These are phyloP conservation scores for Geopemphigus sp. DNA, from an alignment of 1,140 invertebrate species.

Conservation along the genomic window DNA sequence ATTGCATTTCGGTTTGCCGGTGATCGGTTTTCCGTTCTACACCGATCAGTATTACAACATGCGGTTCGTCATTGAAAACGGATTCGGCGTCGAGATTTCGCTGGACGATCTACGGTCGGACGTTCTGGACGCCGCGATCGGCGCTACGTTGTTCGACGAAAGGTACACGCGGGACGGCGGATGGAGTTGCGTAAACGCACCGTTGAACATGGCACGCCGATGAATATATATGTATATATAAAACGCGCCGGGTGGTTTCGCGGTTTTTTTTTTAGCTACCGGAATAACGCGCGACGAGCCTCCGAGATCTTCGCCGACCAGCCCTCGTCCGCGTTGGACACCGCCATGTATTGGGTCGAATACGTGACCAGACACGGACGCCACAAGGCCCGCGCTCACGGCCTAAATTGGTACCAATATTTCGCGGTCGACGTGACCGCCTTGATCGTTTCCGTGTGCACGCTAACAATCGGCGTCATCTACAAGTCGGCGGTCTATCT, in stretches of 20 bases:
- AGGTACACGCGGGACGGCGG: too few relatives aligned
- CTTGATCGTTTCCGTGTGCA: too few relatives aligned
- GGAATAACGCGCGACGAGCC: slow-evolving; percentile 37
- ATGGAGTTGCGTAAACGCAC: too few relatives aligned
- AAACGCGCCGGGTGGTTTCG: too few relatives aligned
- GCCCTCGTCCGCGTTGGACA: slow-evolving; percentile 59
- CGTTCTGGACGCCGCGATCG: slow-evolving; percentile 48
- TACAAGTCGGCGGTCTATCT: too few relatives aligned
- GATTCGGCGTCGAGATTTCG: slow-evolving; percentile 54
- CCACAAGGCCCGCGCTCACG: neutral
- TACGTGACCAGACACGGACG: slow-evolving; percentile 60
- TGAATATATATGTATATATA: slow-evolving; percentile 16
- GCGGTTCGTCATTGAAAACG: slow-evolving; percentile 54
- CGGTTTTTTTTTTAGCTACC: too few relatives aligned
- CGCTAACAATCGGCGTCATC: too few relatives aligned
- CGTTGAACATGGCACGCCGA: too few relatives aligned
- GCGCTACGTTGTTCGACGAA: slow-evolving; percentile 23
- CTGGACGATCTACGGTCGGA: slow-evolving; percentile 52
- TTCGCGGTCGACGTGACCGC: too few relatives aligned
- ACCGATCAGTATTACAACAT: slow-evolving; percentile 55
- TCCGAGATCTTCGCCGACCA: slow-evolving; percentile 56
- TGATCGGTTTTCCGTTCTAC: slow-evolving; percentile 58
- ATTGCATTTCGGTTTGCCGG: slow-evolving; percentile 60
- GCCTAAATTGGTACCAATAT: slow-evolving; percentile 51
- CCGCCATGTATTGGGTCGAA: slow-evolving; percentile 63